Base-by-base conservation (phyloP, 92 coral and sea anemone genomes). In the Paragorgia papillata region DNA sequence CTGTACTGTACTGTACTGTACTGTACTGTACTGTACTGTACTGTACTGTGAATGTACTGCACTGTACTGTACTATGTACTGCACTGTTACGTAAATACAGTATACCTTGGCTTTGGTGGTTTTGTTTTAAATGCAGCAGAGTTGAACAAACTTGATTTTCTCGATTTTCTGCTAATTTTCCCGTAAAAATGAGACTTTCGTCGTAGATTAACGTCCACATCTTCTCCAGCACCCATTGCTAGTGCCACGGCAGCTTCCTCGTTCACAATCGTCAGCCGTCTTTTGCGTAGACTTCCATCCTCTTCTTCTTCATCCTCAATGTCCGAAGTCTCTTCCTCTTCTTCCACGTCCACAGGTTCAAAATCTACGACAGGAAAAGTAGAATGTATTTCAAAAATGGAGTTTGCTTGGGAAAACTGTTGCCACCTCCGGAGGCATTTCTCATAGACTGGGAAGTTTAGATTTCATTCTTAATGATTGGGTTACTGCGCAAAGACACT, bases 61-160 rank as follows among this genome's bases (percentile, higher is more conserved):
- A 39, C 35, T 28, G 39, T 13, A 60, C 15, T 30, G 39, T 27
- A 56, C 34, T 57, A 29, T n/a, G n/a, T n/a, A n/a, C n/a, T n/a
- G n/a, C n/a, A n/a, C n/a, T n/a, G n/a, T n/a, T n/a, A n/a, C n/a
- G n/a, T n/a, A n/a, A n/a, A n/a, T n/a, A n/a, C n/a, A n/a, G n/a
- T 74, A 27, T 44, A 90, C 97, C 91, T 90, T 70, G 97, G 97
- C 59, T 85, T 85, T 49, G 92, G 92, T 2, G 97, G 93, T 44
- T 89, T 73, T 9, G 84, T 58, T 49, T 76, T 88, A 9, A 57
- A 81, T 25, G 79, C 58, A 0, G 80, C n/a, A 10, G 58, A 60
- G 5, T 68, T 25, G 54, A 68, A 68, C 58, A 68, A 12, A 24
- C 75, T 68, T 0, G 75, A 68, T 10, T 68, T 68, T 14, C 75